A percentile compares a stretch with the other conserved stretches of the same genome.
These are phyloP conservation scores for Aricia agestis DNA, from an alignment of 1,140 invertebrate species.

Conservation along the genomic window DNA sequence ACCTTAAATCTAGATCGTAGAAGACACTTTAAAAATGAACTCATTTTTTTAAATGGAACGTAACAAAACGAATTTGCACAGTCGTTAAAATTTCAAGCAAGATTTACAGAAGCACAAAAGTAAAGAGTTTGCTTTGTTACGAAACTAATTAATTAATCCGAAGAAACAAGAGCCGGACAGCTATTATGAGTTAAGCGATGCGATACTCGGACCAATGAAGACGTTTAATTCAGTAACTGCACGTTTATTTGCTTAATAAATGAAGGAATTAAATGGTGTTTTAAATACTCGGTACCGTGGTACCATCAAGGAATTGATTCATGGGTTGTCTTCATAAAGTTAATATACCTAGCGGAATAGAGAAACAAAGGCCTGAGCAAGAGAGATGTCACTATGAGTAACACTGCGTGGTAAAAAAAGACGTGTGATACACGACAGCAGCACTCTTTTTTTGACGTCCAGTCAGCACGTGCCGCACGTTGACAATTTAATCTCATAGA, in stretches of 20 bases:
- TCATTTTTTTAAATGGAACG: neutral
- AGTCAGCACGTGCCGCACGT: too few species aligned
- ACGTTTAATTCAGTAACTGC: neutral
- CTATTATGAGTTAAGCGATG: constrained; percentile 13
- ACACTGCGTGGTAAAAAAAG: too few species aligned
- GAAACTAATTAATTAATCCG: constrained; percentile 16
- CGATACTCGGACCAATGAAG: neutral
- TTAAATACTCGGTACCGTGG: neutral
- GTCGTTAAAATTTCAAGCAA: neutral
- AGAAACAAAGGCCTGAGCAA: too few species aligned
- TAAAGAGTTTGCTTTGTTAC: constrained; percentile 9
- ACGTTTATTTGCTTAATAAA: neutral
- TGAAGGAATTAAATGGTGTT: neutral
- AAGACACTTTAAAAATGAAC: neutral
- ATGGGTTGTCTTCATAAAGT: too few species aligned
- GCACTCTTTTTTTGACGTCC: too few species aligned
- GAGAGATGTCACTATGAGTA: too few species aligned
- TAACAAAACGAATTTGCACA: neutral
- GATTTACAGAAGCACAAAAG: constrained; percentile 2
- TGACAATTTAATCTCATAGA: too few species aligned
- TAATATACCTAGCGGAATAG: too few species aligned
- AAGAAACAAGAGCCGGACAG: constrained; percentile 4
- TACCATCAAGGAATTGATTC: too few species aligned
- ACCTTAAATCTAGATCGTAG: too few species aligned
- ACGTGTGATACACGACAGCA: too few species aligned